Evolutionary conservation across 2,113 vertebrate genomes (phyloP), one percentile per base, ranked within the genome.

Genomic region (Jacana jacana): DNA sequence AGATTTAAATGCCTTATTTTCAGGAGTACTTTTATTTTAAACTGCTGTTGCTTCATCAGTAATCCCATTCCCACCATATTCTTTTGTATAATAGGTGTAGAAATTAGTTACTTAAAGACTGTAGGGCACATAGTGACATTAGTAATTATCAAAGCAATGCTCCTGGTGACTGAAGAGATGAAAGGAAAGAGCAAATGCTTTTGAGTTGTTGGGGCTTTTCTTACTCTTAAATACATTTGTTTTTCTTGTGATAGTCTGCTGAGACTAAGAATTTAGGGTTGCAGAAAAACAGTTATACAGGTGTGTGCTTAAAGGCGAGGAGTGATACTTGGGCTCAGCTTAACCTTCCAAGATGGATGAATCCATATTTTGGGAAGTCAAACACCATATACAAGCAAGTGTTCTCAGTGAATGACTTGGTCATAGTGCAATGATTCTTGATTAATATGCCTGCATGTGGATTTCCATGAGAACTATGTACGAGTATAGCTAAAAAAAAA

Each of bases 381-480:
- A 70, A n/a, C 9, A 57, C 48, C 17, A 4, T 31, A 4, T 20
- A 33, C 18, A 3, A 86, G 8, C 12, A 81, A 60, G 4, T 3
- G 25, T 70, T 60, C 44, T 54, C 3, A 35, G 18, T 16, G 27
- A 44, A 35, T 76, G 13, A 60, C 11, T 68, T 52, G 25, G 13
- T 28, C 8, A 17, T 19, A 65, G 8, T 10, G 14, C 17, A 51
- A 44, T 22, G 12, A 57, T 48, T 42, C 31, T 79, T 76, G 48
- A 55, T 39, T 51, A 33, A 72, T 19, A 10, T 19, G 9, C 6
- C 57, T 76, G 9, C 23, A 8, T 22, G 35, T 37, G 31, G 4
- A 4, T 48, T 75, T 73, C 20, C 0, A 0, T 69, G 23, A 79
- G 6, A n/a, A 58, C 5, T 37, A 4, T 8, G 3, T 33, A 64